phyloP scores from a whole-genome alignment of 2,888 invertebrate species.

The Pycnomerus fuliginosus region DNA sequence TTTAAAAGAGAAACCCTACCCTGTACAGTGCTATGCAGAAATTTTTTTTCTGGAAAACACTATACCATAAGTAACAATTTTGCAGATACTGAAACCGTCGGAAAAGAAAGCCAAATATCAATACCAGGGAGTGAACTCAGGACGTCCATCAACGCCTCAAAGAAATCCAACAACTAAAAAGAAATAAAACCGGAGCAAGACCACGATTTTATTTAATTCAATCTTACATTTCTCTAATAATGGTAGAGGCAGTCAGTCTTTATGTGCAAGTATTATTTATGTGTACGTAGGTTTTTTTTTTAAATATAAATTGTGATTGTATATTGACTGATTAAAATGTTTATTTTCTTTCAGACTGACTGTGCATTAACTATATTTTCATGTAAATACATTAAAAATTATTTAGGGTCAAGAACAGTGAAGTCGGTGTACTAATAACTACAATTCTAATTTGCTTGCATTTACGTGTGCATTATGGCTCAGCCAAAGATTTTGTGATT shows the following conservation, averaged over 20 bases:
- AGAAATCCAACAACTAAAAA: conserved; percentile 72
- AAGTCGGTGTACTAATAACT: conserved; percentile 17
- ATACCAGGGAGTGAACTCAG: conserved; percentile 86
- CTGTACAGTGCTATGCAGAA: too few relatives aligned
- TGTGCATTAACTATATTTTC: conserved; percentile 8
- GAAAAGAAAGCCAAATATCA: conserved; percentile 99
- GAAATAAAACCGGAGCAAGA: conserved; percentile 56
- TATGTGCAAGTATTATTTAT: conserved; percentile 35
- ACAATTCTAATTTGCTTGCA: conserved; percentile 20
- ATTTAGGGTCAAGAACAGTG: conserved; percentile 21
- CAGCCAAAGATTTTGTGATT: conserved; percentile 28
- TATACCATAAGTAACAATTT: conserved; percentile 19
- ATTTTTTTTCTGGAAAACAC: too few relatives aligned
- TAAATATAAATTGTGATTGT: conserved; percentile 29
- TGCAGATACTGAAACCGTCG: conserved; percentile 96
- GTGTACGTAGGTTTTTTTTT: conserved; percentile 35
- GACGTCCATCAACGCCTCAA: conserved; percentile 83
- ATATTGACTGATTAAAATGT: conserved; percentile 24
- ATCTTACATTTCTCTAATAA: conserved; percentile 32
- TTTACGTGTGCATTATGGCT: conserved; percentile 24
- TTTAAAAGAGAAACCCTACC: too few relatives aligned
- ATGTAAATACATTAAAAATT: conserved; percentile 18
- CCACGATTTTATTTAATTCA: too few relatives aligned
- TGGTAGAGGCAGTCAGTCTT: conserved; percentile 36
- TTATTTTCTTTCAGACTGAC: conserved; percentile 19